These are phyloP conservation scores for Phymastichus coffea DNA, from an alignment of 1,140 invertebrate species.

Conservation along the genomic window DNA sequence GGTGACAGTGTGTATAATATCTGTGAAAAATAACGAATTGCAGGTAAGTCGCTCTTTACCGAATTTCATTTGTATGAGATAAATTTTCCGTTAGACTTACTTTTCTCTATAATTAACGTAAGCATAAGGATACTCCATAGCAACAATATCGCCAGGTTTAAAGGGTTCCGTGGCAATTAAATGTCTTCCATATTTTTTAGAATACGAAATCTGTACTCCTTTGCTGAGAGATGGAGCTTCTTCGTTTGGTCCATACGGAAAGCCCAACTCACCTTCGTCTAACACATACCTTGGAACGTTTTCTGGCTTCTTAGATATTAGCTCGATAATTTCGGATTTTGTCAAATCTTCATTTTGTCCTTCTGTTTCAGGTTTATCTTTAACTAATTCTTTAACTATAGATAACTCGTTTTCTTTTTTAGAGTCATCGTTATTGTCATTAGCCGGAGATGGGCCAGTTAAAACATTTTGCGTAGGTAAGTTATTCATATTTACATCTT, in stretches of 20 bases:
- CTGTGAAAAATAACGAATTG: slow-evolving; percentile 36
- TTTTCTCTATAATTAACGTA: slow-evolving; percentile 68
- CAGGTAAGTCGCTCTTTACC: neutral
- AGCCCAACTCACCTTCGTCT: slow-evolving; percentile 37
- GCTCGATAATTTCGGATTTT: neutral
- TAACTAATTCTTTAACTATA: slow-evolving; percentile 19
- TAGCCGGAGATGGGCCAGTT: neutral
- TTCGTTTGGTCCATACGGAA: slow-evolving; percentile 48
- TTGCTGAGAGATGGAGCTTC: slow-evolving; percentile 62
- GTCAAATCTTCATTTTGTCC: neutral
- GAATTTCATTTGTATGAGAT: neutral
- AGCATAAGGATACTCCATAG: slow-evolving; percentile 78
- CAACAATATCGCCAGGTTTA: slow-evolving; percentile 75
- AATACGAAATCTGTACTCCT: slow-evolving; percentile 62
- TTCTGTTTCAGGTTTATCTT: neutral
- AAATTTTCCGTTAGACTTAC: slow-evolving; percentile 39
- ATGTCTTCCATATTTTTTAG: slow-evolving; percentile 65
- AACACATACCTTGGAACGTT: slow-evolving; percentile 39
- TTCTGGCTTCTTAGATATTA: slow-evolving; percentile 1
- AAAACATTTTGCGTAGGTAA: slow-evolving; percentile 1
- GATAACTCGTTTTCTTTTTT: neutral
- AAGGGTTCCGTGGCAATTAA: slow-evolving; percentile 68
- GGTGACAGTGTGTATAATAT: slow-evolving; percentile 69
- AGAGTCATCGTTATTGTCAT: neutral
- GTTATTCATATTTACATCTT: slow-evolving; percentile 25